Base-by-base conservation (phyloP, 2,888 invertebrate genomes). In the Aphodius sticticus region DNA sequence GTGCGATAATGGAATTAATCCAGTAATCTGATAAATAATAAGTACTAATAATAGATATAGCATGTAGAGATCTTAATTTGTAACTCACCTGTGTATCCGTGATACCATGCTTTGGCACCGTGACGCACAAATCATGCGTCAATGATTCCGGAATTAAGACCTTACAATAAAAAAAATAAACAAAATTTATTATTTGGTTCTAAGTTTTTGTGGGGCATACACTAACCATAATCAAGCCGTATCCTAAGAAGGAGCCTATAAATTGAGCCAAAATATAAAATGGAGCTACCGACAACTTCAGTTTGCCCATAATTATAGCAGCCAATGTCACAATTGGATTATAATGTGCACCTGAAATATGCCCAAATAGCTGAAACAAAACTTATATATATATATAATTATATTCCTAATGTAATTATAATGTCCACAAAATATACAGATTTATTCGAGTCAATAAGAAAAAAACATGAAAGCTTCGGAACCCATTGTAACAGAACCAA, bases 271-370 rank as follows among this genome's bases (percentile, higher is more conserved):
- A 85, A 1, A 93, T 84, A 85, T 95, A 96, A 14, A 92, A 86
- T 0, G 91, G 86, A 0, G 92, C 93, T 70, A 91, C 87, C 5
- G 85, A 35, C 0, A 92, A 86, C 1, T 92, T 90, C 70, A 92
- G 89, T 15, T 89, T 87, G 0, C 93, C 93, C 86, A 92, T 90
- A 71, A 94, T 86, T 1, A 92, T 89, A 0, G 94, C 92, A 0
- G 93, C 92, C 6, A 94, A 86, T 0, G 95, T 94, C 4, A 96
- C 94, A 0, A 93, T 92, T 0, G 96, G 96, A 88, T 96, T 96
- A 85, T 96, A 89, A 86, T 94, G 95, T 0, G 95, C 94, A 16
- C 94, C 95, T 38, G 95, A 95, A 76, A 96, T 91, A 85, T 95
- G 95, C 3, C 95, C 95, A 82, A 95, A 93, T 79, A 92, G 92